These are phyloP conservation scores for Ennomos fuscantarius DNA, from an alignment of 2,888 invertebrate species.

Conservation along the genomic window DNA sequence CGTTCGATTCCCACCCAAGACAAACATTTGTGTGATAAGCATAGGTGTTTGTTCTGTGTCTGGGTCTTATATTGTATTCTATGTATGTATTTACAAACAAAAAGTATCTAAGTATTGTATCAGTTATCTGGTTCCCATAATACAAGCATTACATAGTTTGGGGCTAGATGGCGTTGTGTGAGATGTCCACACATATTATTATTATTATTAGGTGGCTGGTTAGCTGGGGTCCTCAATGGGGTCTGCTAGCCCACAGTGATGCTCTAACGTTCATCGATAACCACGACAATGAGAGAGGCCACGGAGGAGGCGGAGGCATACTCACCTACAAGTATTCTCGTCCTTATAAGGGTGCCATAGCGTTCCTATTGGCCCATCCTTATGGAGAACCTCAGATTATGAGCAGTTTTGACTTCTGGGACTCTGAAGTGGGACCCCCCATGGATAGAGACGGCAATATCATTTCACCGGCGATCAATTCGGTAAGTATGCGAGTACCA, in stretches of 20 bases:
- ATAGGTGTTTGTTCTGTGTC: too few species aligned
- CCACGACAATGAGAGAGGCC: slow-evolving; percentile 92
- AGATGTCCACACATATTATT: too few species aligned
- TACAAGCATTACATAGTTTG: too few species aligned
- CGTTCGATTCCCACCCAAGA: too few species aligned
- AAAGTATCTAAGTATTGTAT: too few species aligned
- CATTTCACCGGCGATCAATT: slow-evolving; percentile 87
- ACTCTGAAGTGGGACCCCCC: slow-evolving; percentile 88
- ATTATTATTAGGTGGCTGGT: slow-evolving; percentile 85
- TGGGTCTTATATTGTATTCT: too few species aligned
- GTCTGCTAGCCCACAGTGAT: slow-evolving; percentile 78
- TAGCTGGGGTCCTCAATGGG: slow-evolving; percentile 88
- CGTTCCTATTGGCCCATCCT: slow-evolving; percentile 93
- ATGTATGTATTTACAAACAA: too few species aligned
- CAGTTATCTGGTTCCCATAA: too few species aligned
- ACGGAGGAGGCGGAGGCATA: slow-evolving; percentile 82
- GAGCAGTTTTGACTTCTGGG: slow-evolving; percentile 92
- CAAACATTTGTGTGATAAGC: too few species aligned
- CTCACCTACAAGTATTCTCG: slow-evolving; percentile 87
- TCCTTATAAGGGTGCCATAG: slow-evolving; percentile 91
- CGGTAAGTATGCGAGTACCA: slow-evolving; percentile 54
- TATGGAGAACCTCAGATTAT: slow-evolving; percentile 93
- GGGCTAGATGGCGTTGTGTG: too few species aligned
- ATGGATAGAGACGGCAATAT: slow-evolving; percentile 86
- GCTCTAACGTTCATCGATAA: slow-evolving; percentile 92